Base-by-base conservation (phyloP, 1,140 invertebrate genomes). In the Archegozetes longisetosus region DNA sequence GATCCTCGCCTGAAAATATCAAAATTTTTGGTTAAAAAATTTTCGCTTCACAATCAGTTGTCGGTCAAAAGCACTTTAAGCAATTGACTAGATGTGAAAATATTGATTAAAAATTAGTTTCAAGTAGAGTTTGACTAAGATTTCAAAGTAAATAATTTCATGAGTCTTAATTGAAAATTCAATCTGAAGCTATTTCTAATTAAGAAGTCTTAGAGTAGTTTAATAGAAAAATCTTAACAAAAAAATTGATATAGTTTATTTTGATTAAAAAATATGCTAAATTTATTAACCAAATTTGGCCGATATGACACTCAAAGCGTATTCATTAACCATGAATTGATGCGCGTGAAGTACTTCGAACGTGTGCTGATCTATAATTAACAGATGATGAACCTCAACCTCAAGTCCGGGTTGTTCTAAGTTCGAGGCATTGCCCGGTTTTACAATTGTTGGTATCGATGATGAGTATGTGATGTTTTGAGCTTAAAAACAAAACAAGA, bases 321-420 rank as follows among this genome's bases (percentile, higher is more conserved):
- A 92, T 72, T 97, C 93, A 57, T 81, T 84, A 0, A 82, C 78
- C 77, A 88, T 82, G 62, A 97, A 79, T 65, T 92, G 88, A 73
- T 97, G 87, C 2, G 88, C 82, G 74, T 95, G 89, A n/a, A 94
- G 73, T 22, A 93, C 85, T 78, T 94, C 90, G 72, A 96, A 96
- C 0, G 94, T 97, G 70, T 96, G 90, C 68, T 97, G 91, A 77
- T 97, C 90, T 60, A 98, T 83, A 27, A 98, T 78, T 2, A 97
- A 76, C 40, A 98, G 77, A 74, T 88, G 94, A 71, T 94, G 84
- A 14, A 93, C 80, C 74, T 97, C 92, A 17, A 93, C 79, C 74
- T 96, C 91, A 71, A 86, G 81, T 0, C 84, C 84, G 64, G 79
- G 79, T 26, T 69, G 65, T 28, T 71, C 68, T 46, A 70, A 70